Conservation (phyloP, 2,113 vertebrate species). For the Cacatua alba region DNA sequence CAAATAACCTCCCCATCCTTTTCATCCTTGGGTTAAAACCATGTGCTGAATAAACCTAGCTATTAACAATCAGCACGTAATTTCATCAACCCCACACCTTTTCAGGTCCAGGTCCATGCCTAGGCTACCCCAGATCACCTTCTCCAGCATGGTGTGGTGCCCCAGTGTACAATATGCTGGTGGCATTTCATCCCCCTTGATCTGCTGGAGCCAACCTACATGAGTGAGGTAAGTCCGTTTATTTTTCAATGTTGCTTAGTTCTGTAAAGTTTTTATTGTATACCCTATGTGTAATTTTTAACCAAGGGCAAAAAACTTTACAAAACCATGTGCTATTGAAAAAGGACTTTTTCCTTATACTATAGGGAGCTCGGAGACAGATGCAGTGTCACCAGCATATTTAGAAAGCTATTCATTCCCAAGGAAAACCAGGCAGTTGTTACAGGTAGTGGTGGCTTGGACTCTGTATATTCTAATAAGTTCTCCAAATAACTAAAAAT, state of each 20-base stretch:
- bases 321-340: slow-evolving; percentile 64
- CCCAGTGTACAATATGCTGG: slow-evolving; percentile 56
- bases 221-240: slow-evolving; percentile 30
- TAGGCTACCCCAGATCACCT: slow-evolving; percentile 44
- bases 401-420: background rate
- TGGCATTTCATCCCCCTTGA: slow-evolving; percentile 49
- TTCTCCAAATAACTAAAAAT: background rate
- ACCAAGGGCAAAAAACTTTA: slow-evolving; percentile 57
- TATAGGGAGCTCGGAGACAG: slow-evolving; percentile 1
- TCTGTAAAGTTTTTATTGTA: slow-evolving; percentile 63
- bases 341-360: slow-evolving; percentile 49
- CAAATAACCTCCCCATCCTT: background rate
- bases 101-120: slow-evolving; percentile 51
- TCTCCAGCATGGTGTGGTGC: slow-evolving; percentile 47
- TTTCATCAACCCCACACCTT: slow-evolving; percentile 47
- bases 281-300: slow-evolving; percentile 18
- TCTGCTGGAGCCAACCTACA: slow-evolving; percentile 25
- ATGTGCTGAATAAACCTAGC: slow-evolving; percentile 44
- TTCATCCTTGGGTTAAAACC: slow-evolving; percentile 1
- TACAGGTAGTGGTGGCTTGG: background rate
- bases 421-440: background rate
- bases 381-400: slow-evolving; percentile 49
- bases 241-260: slow-evolving; percentile 66
- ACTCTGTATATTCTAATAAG: background rate
- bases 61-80: slow-evolving; percentile 34